Conservation (phyloP, 2,888 invertebrate genomes). For the Abrostola triplasia region DNA sequence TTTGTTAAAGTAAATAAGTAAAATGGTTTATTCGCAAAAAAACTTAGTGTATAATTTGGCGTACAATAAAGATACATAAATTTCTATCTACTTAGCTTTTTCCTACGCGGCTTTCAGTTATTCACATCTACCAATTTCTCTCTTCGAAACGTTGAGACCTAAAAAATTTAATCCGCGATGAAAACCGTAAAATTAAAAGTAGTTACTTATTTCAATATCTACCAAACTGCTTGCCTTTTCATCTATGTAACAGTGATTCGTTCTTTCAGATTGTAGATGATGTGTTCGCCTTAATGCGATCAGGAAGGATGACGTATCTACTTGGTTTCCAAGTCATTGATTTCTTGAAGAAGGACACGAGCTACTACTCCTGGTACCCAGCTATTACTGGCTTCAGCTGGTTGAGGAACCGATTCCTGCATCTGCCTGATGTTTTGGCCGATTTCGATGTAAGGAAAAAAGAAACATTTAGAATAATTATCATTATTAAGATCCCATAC, state of each 20-base stretch:
- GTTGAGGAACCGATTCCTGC: constrained; percentile 79
- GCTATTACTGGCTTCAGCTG: constrained; percentile 80
- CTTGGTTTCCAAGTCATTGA: constrained; percentile 78
- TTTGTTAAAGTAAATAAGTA: too few species aligned
- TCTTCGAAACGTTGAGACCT: too few species aligned
- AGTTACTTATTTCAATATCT: too few species aligned
- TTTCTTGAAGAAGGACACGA: constrained; percentile 79
- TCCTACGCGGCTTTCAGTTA: too few species aligned
- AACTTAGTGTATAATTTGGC: too few species aligned
- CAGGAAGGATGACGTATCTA: constrained; percentile 67
- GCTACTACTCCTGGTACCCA: constrained; percentile 81
- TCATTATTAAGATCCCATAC: too few species aligned
- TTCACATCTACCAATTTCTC: not conserved
- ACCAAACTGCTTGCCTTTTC: not conserved
- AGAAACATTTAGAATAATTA: too few species aligned
- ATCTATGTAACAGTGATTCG: not conserved
- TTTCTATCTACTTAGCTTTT: too few species aligned
- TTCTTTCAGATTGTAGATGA: constrained; percentile 81
- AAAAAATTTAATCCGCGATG: too few species aligned
- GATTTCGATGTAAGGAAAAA: constrained; percentile 75
- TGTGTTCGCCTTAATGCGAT: constrained; percentile 81
- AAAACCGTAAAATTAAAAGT: too few species aligned
- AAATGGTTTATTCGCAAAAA: too few species aligned
- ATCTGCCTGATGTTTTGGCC: constrained; percentile 69
- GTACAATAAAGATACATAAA: too few species aligned